phyloP scores from a whole-genome alignment of 2,888 invertebrate genomes.

The Melinopterus prodromus region DNA sequence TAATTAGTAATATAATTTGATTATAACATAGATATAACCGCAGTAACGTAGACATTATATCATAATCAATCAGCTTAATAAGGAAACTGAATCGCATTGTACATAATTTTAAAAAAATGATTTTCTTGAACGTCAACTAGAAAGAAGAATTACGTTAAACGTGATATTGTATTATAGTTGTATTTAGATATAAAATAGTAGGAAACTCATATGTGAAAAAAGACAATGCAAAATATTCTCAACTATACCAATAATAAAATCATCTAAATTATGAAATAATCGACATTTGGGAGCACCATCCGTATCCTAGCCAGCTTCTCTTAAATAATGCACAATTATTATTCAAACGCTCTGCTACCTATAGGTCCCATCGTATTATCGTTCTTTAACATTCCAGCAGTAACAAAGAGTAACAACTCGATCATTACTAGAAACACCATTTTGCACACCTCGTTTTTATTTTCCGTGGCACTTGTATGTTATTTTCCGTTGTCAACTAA shows the following conservation, averaged over 20 bases:
- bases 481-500: slow-evolving; percentile 16
- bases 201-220: no score
- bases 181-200: no score
- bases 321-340: neutral
- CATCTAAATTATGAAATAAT: neutral
- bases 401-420: neutral
- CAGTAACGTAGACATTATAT: no score
- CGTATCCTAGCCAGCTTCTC: neutral
- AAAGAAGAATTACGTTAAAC: no score
- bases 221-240: no score
- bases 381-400: neutral
- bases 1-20: no score
- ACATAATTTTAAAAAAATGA: no score
- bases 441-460: slow-evolving; percentile 4
- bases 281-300: neutral
- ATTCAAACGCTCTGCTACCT: neutral
- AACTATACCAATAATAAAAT: neutral
- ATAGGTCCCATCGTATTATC: neutral
- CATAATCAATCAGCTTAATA: no score
- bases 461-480: slow-evolving; percentile 22
- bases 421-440: neutral
- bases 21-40: no score
- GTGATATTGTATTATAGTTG: no score
- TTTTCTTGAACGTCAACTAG: no score
- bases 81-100: no score